Base-by-base conservation (phyloP, 2,797 vertebrate genomes). In the Myripristis murdjan region DNA sequence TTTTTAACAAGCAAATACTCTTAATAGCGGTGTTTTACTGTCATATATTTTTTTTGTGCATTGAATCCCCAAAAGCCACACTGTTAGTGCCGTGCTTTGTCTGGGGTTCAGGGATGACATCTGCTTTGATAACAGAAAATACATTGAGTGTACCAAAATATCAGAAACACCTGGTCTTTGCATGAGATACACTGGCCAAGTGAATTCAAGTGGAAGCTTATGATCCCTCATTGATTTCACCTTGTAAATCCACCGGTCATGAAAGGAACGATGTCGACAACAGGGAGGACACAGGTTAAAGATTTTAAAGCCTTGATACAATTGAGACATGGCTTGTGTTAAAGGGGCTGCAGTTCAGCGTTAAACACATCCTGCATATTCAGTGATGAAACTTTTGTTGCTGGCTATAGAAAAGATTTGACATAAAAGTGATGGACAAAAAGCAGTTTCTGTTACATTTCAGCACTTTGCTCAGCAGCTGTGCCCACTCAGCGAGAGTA, bases 201-300 rank as follows among this genome's bases (percentile, higher is more conserved):
- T 10, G 41, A 43, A 43, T 43, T 16, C 41, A 43, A 43, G 16
- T 43, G 16, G 12, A 15, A 15, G 41, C 8, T 15, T 44, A 44
- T 44, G 16, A 46, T 46, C 43, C 43, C n/a, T 46, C 46, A n/a
- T 46, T 20, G 43, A 20, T 46, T 46, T 46, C n/a, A 46, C n/a
- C n/a, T n/a, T 8, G 6, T 20, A 46, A 46, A 46, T 46, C 16
- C 18, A n/a, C n/a, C n/a, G 1, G 16, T 18, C 43, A 5, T 46
- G 43, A 46, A 5, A 46, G 43, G 16, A 20, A 10, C 6, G 2
- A 18, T 46, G 43, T 46, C 2, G 9, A 18, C 18, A 46, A 46
- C n/a, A 7, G 2, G 43, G 4, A 41, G 14, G 39, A 41, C 12
- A 41, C 39, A 41, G 39, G 39, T 41, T 41, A 41, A 41, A 46